Base-by-base conservation (phyloP, 2,888 invertebrate species). In the Drosophila paramelanica region DNA sequence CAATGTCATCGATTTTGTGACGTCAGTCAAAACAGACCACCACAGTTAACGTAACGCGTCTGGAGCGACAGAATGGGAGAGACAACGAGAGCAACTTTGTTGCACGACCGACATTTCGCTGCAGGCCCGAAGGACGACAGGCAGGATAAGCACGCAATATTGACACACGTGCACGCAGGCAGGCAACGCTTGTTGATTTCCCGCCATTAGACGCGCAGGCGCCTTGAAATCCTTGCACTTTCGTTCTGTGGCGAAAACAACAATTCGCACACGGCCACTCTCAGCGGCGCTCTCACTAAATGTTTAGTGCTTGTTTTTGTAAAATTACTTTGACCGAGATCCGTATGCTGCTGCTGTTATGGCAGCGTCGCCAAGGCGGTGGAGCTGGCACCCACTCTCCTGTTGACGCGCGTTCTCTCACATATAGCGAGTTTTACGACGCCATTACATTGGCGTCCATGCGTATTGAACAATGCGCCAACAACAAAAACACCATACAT, bases 311-410 rank as follows among this genome's bases (percentile, higher is more conserved):
- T 69, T 70, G 84, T 76, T 86, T 90, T 89, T 91, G 91, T 92
- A 91, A 91, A 90, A 90, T 91, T 91, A 91, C 91, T 91, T 92
- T 91, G 91, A 91, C 91, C 91, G 91, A 91, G 89, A 92, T 89
- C 60, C 62, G 36, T 58, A 52, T 47, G n/a, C 36, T 55, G 58
- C 65, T 51, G 67, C 64, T 69, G 62, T 46, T 55, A 38, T 59
- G 11, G 41, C 47, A 41, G 27, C 14, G 36, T 20, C 23, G 27
- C 11, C 39, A 27, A 39, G 14, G 20, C 27, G 38, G 6, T 25
- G 10, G 13, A 41, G 43, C 36, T 51, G 8, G 3, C 27, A 59
- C 11, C 59, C 73, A 57, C 52, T 64, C 42, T 41, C 39, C 39
- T 50, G 38, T 53, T 14, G 10, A 36, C 39, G 45, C 46, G 36